Evolutionary conservation across 2,113 vertebrate species (phyloP), one percentile per base, ranked within the genome.

Genomic region (Stercorarius parasiticus): DNA sequence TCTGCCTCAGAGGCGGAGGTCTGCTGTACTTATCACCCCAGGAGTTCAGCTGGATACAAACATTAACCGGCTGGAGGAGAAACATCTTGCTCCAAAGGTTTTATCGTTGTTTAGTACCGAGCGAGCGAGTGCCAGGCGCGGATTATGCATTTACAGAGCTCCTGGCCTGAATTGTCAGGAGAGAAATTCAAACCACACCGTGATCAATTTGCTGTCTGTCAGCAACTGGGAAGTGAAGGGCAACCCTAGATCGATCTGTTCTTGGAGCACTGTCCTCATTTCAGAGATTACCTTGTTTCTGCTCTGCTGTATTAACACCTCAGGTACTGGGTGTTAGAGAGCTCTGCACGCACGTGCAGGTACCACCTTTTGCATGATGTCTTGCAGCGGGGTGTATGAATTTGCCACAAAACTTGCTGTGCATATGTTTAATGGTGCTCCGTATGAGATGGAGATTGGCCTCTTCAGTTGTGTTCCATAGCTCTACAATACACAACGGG

Each of bases 1-100:
- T 22, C 79, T 92, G 86, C 88, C 79, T 93, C 83, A 85, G 70
- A 74, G 82, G 56, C 88, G 87, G 65, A 89, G n/a, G 30, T 65
- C 90, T n/a, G 53, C 86, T 84, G 65, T 73, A 81, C 87, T 95
- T 96, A 90, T 52, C 38, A 32, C 69, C 40, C 47, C 53, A 42
- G 90, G 76, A 94, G 42, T 94, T 95, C 66, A 93, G 89, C 74
- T 90, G 73, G 82, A n/a, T 82, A 69, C n/a, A 83, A 70, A 88
- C 16, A 17, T 88, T 93, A 96, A 45, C 45, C 7, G 21, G 82
- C 80, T 49, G 78, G 50, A 96, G 53, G 34, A 82, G 71, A 92
- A 94, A 17, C 67, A 86, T 29, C 43, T 79, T 34, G 36, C 40
- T 85, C 49, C 56, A 43, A 72, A 92, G 83, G 47, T 88, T 93